These are phyloP conservation scores for Zoroaster sp. DNA, from an alignment of 53 echinoderm and acorn worm genomes.

Conservation along the genomic window DNA sequence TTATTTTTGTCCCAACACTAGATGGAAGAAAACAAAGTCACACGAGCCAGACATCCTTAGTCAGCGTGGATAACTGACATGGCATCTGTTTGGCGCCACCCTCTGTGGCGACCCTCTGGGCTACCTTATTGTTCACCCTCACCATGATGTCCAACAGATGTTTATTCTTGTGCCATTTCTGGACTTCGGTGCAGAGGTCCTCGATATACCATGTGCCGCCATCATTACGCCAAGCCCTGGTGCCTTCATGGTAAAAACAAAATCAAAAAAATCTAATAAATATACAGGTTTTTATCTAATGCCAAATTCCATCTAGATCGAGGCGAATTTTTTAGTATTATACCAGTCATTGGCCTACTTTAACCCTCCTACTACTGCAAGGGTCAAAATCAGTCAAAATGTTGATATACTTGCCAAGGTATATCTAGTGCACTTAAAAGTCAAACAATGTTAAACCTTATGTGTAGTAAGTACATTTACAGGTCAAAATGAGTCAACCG, in stretches of 20 bases:
- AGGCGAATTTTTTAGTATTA: no score
- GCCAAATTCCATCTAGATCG: no score
- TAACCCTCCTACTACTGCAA: no score
- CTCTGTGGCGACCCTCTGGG: constrained; percentile 47
- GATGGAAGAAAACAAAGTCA: not conserved
- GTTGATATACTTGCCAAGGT: no score
- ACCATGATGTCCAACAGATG: constrained; percentile 80
- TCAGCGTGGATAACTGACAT: constrained; percentile 69
- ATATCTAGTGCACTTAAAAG: no score
- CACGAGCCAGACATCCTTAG: constrained; percentile 63
- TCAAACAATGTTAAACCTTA: no score
- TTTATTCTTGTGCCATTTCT: not conserved
- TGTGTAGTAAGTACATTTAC: no score
- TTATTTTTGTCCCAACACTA: no score
- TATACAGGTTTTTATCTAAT: not conserved
- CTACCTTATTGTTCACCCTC: constrained; percentile 62
- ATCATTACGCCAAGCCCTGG: constrained; percentile 72
- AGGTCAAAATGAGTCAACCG: no score
- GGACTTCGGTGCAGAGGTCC: constrained; percentile 58
- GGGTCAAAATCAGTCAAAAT: no score
- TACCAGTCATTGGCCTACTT: no score
- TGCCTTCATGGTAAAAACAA: constrained; percentile 30
- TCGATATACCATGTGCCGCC: constrained; percentile 73
- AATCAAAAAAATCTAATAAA: not conserved
- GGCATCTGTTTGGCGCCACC: constrained; percentile 86